phyloP scores from a whole-genome alignment of 2,797 vertebrate species.

The Zalophus californianus region DNA sequence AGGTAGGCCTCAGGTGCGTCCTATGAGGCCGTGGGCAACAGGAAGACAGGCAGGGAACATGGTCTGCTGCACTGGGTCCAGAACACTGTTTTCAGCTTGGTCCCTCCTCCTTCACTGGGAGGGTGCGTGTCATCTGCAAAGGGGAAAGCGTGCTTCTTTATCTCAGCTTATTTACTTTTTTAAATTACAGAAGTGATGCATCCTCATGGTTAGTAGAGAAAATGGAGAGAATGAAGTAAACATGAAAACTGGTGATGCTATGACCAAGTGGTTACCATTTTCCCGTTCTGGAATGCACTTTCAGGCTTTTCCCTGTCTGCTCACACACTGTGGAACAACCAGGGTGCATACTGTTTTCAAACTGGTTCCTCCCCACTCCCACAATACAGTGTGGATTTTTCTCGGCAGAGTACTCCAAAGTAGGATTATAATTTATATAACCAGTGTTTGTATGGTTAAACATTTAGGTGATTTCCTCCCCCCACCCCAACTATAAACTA shows the following conservation, averaged over 20 bases:
- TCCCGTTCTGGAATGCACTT: neutral
- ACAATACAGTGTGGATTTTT: neutral
- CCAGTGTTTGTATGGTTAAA: neutral
- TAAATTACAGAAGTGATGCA: conserved; percentile 39
- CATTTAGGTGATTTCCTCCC: neutral
- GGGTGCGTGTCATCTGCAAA: neutral
- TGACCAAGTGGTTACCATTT: neutral
- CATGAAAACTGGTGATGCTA: conserved; percentile 35
- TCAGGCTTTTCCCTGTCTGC: neutral
- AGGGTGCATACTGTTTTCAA: neutral
- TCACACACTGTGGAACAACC: neutral
- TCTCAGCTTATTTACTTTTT: conserved; percentile 5
- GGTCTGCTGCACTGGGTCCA: neutral
- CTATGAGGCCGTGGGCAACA: neutral
- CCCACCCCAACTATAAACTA: neutral
- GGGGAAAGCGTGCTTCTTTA: conserved; percentile 20
- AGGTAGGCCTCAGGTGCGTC: neutral
- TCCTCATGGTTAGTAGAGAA: conserved; percentile 6
- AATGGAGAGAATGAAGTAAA: neutral
- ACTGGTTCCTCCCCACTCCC: neutral
- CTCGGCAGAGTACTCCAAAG: neutral
- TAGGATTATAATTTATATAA: neutral
- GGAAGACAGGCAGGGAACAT: neutral
- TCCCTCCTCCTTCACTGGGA: neutral
- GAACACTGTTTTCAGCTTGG: neutral